These are phyloP conservation scores for Otocyon megalotis DNA, from an alignment of 2,113 vertebrate species.

Conservation along the genomic window DNA sequence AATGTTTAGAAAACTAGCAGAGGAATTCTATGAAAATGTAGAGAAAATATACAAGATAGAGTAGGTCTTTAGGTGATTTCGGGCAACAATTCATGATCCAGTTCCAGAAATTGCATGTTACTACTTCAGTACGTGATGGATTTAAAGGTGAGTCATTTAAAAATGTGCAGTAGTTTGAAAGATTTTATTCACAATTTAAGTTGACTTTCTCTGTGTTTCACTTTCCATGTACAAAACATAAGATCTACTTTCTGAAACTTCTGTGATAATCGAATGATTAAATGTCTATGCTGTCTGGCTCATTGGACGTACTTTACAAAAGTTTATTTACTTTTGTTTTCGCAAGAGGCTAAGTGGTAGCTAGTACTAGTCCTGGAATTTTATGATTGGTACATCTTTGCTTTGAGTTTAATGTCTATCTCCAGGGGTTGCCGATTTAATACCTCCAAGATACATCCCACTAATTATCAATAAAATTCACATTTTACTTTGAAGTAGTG, in stretches of 20 bases:
- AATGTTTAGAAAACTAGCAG: background rate
- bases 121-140: background rate
- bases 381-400: background rate
- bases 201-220: background rate
- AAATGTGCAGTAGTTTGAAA: background rate
- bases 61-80: background rate
- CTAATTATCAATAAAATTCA: background rate
- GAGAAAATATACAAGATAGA: background rate
- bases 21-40: background rate
- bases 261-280: background rate
- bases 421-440: background rate
- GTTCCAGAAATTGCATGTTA: background rate
- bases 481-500: background rate
- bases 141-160: background rate
- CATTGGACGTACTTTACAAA: background rate
- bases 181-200: background rate
- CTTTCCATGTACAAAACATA: background rate
- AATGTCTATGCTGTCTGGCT: background rate
- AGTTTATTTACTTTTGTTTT: background rate
- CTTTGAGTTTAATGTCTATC: background rate
- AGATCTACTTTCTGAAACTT: background rate
- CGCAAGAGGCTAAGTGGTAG: background rate
- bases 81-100: background rate
- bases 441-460: background rate
- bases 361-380: background rate